These are phyloP conservation scores for Zingel zingel DNA, from an alignment of 2,113 vertebrate genomes.

Conservation along the genomic window DNA sequence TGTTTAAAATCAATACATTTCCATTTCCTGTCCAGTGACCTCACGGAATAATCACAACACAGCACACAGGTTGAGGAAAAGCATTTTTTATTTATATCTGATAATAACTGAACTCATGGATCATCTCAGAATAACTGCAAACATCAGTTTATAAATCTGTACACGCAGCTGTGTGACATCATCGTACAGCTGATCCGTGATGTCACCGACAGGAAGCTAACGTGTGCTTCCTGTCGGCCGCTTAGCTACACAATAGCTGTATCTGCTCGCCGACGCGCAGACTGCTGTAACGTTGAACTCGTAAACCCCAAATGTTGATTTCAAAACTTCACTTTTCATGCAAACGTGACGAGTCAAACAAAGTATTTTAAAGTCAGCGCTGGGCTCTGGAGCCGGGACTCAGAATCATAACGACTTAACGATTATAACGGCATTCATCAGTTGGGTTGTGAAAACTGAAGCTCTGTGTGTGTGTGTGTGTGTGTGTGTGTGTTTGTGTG, in stretches of 20 bases:
- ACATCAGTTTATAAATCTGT: not conserved
- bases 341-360: not conserved
- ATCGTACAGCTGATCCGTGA: not conserved
- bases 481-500: too few relatives aligned
- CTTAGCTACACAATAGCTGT: conserved; percentile 14
- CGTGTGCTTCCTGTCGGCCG: not conserved
- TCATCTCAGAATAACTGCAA: conserved; percentile 1
- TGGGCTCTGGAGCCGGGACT: too few relatives aligned
- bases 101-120: conserved; percentile 8
- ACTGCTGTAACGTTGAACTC: too few relatives aligned
- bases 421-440: too few relatives aligned
- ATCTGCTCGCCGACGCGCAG: not conserved
- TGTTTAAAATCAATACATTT: too few relatives aligned
- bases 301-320: not conserved
- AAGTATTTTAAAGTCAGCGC: not conserved
- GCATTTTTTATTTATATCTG: not conserved
- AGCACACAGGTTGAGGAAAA: not conserved
- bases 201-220: not conserved
- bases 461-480: too few relatives aligned
- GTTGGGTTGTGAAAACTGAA: too few relatives aligned
- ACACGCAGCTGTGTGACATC: not conserved
- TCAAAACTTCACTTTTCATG: not conserved
- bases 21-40: too few relatives aligned
- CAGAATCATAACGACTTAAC: too few relatives aligned
- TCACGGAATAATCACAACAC: too few relatives aligned